phyloP scores from a whole-genome alignment of 2,113 vertebrate genomes.

The Pseudolaguvia tuberculata region DNA sequence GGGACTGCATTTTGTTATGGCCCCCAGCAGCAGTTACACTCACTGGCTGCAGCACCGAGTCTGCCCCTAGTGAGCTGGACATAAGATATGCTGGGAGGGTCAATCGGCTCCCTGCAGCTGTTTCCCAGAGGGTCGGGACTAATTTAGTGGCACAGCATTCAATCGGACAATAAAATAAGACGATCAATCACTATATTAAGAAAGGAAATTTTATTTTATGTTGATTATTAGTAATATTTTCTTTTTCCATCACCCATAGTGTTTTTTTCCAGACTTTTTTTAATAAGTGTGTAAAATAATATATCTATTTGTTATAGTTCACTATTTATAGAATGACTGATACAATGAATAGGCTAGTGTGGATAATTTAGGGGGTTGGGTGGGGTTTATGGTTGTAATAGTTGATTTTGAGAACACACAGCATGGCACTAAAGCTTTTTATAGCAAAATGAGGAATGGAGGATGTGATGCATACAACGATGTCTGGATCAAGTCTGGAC shows the following conservation, averaged over 20 bases:
- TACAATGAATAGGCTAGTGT: background rate
- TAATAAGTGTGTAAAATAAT: background rate
- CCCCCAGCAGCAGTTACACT: slow-evolving; percentile 60
- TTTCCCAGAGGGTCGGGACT: slow-evolving; percentile 41
- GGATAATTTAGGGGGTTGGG: background rate
- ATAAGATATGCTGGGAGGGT: slow-evolving; percentile 51
- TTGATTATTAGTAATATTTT: background rate
- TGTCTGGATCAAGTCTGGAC: slow-evolving; percentile 7
- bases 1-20: slow-evolving; percentile 53
- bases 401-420: background rate
- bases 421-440: background rate
- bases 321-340: background rate
- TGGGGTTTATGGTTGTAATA: no score
- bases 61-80: slow-evolving; percentile 46
- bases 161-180: slow-evolving; percentile 14
- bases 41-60: slow-evolving; percentile 46
- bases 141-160: slow-evolving; percentile 20
- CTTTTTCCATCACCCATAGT: background rate
- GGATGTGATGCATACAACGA: background rate
- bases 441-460: background rate
- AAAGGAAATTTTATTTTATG: no score
- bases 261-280: background rate
- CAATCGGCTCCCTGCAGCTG: slow-evolving; percentile 42
- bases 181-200: background rate
- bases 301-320: background rate